phyloP scores from a whole-genome alignment of 2,888 invertebrate species.

The Ametastegia equiseti region DNA sequence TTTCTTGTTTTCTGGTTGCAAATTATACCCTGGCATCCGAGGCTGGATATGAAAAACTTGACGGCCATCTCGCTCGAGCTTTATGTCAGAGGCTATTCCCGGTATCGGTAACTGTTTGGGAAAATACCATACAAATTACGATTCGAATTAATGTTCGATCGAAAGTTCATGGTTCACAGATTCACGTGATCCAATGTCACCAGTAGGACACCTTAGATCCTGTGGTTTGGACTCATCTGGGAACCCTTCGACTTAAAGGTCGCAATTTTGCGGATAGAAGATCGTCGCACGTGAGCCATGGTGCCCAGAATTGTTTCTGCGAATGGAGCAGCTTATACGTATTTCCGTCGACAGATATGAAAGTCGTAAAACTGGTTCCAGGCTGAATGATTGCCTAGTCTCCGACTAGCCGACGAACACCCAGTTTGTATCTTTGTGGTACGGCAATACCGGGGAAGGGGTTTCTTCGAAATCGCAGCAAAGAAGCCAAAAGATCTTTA shows the following conservation, averaged over 20 bases:
- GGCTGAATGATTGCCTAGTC: slow-evolving; percentile 18
- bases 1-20: not conserved
- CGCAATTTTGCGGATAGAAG: not conserved
- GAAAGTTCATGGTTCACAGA: not conserved
- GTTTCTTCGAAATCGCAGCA: slow-evolving; percentile 18
- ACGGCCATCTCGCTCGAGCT: too few species aligned
- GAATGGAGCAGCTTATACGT: not conserved
- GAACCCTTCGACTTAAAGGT: not conserved
- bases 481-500: slow-evolving; percentile 23
- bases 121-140: too few species aligned
- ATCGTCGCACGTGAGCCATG: not conserved
- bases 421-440: not conserved
- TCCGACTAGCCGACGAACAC: slow-evolving; percentile 3
- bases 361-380: slow-evolving; percentile 31
- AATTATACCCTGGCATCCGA: not conserved
- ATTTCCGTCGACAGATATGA: slow-evolving; percentile 22
- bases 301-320: not conserved
- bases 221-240: not conserved
- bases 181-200: not conserved
- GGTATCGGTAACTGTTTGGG: too few species aligned
- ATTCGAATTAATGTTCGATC: too few species aligned
- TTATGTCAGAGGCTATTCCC: too few species aligned
- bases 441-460: not conserved
- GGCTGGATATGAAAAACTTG: too few species aligned
- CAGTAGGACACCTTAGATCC: not conserved